These are phyloP conservation scores for Hydropsyche betteni DNA, from an alignment of 2,888 invertebrate species.

Conservation along the genomic window DNA sequence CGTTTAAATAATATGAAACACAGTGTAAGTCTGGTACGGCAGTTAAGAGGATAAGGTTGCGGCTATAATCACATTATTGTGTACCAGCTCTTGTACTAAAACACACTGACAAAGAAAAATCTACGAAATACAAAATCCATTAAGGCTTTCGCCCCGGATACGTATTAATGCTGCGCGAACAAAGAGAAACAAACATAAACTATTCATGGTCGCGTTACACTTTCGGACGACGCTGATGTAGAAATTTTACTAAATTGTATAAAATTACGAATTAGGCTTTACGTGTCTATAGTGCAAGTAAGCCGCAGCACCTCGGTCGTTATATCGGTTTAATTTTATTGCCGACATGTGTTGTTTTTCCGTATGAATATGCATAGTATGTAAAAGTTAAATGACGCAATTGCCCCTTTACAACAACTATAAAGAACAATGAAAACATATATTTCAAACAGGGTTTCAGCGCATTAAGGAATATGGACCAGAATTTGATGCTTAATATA, in stretches of 20 bases:
- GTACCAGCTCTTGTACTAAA: slow-evolving; percentile 25
- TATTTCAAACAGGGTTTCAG: too few species aligned
- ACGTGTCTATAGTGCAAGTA: too few species aligned
- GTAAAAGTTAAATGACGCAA: too few species aligned
- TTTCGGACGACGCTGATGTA: neutral
- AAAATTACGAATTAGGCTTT: neutral
- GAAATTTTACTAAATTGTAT: neutral
- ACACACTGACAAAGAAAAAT: slow-evolving; percentile 33
- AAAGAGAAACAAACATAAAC: slow-evolving; percentile 25
- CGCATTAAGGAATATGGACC: too few species aligned
- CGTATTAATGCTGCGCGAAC: slow-evolving; percentile 23
- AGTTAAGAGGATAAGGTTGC: slow-evolving; percentile 28
- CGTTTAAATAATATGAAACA: slow-evolving; percentile 8
- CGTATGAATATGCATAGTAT: too few species aligned
- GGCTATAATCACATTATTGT: slow-evolving; percentile 31
- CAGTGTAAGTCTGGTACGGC: neutral
- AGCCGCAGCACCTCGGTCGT: too few species aligned
- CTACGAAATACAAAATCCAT: slow-evolving; percentile 34
- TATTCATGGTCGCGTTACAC: slow-evolving; percentile 23
- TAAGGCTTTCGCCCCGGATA: slow-evolving; percentile 29
- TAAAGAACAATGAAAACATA: too few species aligned
- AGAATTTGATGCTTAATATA: too few species aligned
- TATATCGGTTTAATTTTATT: too few species aligned
- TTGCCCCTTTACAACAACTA: too few species aligned
- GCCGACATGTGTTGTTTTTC: too few species aligned